Conservation (phyloP, 2,888 invertebrate species). For the Ephialtes manifestator region DNA sequence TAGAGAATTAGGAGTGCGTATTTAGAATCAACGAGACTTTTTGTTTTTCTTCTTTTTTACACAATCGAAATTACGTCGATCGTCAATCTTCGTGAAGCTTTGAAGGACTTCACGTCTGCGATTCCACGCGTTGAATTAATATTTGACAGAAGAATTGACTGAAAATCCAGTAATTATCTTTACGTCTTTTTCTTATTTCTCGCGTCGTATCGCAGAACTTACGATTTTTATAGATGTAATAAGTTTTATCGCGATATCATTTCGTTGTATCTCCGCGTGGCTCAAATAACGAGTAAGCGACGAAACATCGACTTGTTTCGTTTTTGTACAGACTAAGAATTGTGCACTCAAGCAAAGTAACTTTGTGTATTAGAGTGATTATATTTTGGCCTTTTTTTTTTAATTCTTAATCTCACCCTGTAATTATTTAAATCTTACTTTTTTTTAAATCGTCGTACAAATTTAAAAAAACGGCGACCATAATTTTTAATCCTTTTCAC, state of each 20-base stretch:
- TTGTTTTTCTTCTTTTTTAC: slow-evolving; percentile 54
- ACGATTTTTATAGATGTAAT: slow-evolving; percentile 12
- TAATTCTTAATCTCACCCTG: too few relatives aligned
- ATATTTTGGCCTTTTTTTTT: too few relatives aligned
- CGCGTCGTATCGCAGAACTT: not conserved
- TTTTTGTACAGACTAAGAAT: slow-evolving; percentile 38
- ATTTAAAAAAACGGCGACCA: too few relatives aligned
- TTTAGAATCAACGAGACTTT: slow-evolving; percentile 23
- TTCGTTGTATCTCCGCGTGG: not conserved
- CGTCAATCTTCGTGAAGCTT: not conserved
- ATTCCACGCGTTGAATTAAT: not conserved
- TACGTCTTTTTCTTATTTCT: not conserved
- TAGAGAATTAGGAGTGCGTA: slow-evolving; percentile 21
- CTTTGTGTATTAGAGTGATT: not conserved
- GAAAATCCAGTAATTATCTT: not conserved
- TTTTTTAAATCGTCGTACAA: too few relatives aligned
- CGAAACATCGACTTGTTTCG: not conserved
- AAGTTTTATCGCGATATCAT: not conserved
- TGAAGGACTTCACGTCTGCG: not conserved
- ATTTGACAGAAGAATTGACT: not conserved
- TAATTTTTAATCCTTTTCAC: too few relatives aligned
- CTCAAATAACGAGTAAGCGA: not conserved
- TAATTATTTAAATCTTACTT: too few relatives aligned
- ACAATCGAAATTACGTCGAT: not conserved
- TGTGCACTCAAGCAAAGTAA: slow-evolving; percentile 3